These are phyloP conservation scores for Pycnonotus jocosus DNA, from an alignment of 2,113 vertebrate species.

Conservation along the genomic window DNA sequence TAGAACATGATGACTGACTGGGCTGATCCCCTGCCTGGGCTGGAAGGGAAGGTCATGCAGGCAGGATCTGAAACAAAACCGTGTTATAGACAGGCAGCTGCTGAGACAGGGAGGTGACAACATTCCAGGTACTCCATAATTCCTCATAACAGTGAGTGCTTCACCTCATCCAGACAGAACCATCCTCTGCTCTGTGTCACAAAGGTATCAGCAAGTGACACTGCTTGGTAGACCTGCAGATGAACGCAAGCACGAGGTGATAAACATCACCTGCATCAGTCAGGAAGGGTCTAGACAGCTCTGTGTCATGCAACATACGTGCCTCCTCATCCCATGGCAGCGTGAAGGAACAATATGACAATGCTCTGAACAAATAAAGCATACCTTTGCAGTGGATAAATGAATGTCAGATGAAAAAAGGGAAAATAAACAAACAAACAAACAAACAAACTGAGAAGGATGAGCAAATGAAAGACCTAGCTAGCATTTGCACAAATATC, in stretches of 20 bases:
- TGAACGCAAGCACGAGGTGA: background rate
- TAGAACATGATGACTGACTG: background rate
- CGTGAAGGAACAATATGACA: background rate
- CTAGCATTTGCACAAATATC: background rate
- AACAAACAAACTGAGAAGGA: too few species aligned
- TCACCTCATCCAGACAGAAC: background rate
- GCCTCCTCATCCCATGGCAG: background rate
- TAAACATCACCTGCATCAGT: background rate
- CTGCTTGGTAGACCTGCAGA: background rate
- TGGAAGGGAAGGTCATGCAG: background rate
- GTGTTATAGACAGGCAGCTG: background rate
- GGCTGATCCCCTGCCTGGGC: background rate
- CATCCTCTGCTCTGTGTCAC: background rate
- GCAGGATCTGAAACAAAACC: background rate
- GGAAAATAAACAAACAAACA: background rate
- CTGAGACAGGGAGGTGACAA: background rate
- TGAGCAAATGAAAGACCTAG: background rate
- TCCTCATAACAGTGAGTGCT: background rate
- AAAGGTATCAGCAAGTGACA: background rate
- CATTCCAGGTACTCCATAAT: background rate
- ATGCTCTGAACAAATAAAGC: background rate
- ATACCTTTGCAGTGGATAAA: background rate
- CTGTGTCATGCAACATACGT: accelerated
- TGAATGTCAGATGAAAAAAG: background rate
- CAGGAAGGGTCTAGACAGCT: background rate